Conservation (phyloP, 1,140 invertebrate genomes). For the Drosophila cardini region DNA sequence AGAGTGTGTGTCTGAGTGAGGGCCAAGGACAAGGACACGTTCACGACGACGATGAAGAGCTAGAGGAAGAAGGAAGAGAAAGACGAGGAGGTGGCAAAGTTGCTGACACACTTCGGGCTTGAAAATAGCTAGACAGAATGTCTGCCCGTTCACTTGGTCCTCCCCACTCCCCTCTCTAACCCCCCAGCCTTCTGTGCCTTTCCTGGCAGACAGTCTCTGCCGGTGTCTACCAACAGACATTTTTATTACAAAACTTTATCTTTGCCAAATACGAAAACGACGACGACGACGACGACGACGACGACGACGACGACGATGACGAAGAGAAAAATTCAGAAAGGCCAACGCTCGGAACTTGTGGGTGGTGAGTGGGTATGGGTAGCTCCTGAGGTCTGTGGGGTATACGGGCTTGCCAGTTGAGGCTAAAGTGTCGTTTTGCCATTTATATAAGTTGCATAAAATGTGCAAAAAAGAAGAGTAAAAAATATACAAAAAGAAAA, state of each 20-base stretch:
- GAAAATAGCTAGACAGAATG: conserved; percentile 75
- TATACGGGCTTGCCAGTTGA: conserved; percentile 5
- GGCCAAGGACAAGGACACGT: conserved; percentile 79
- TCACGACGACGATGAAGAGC: conserved; percentile 55
- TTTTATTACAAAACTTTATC: conserved; percentile 84
- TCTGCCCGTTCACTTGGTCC: conserved; percentile 48
- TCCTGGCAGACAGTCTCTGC: conserved; percentile 48
- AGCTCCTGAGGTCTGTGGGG: neutral
- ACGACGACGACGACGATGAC: conserved; percentile 51
- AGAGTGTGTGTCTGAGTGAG: conserved; percentile 58
- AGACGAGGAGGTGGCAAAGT: conserved; percentile 76
- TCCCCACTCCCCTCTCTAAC: neutral
- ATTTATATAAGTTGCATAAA: conserved; percentile 80
- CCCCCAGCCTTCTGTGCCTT: conserved; percentile 9
- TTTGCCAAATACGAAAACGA: conserved; percentile 78
- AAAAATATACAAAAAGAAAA: conserved; percentile 15
- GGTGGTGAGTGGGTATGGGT: conserved; percentile 9
- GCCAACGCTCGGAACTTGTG: conserved; percentile 39
- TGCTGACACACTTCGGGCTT: conserved; percentile 78
- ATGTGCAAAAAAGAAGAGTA: conserved; percentile 53
- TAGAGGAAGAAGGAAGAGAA: conserved; percentile 53
- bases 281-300: conserved; percentile 49
- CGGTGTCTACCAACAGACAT: conserved; percentile 72
- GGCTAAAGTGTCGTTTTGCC: conserved; percentile 60
- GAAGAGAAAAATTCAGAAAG: conserved; percentile 62